phyloP scores from a whole-genome alignment of 1,140 invertebrate genomes.

The Drosophila micromelanica region DNA sequence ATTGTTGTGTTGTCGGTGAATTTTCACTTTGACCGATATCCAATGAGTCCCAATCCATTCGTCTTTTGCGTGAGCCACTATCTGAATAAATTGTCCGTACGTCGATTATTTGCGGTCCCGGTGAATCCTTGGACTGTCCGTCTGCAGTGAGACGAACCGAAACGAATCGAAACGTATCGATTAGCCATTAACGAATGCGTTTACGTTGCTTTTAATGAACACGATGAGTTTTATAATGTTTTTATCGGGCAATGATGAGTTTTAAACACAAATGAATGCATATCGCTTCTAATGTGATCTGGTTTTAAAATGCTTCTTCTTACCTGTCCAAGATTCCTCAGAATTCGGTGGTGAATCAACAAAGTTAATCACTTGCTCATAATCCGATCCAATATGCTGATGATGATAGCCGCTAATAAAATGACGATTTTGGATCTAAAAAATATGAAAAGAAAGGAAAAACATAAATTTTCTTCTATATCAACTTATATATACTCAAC shows the following conservation, averaged over 20 bases:
- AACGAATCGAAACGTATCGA: constrained; percentile 47
- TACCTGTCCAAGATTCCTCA: constrained; percentile 84
- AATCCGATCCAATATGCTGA: constrained; percentile 81
- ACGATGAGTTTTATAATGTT: constrained; percentile 11
- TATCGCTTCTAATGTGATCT: not conserved
- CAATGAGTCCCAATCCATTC: constrained; percentile 84
- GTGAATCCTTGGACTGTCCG: constrained; percentile 78
- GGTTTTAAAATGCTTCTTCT: constrained; percentile 10
- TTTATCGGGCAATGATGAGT: not conserved
- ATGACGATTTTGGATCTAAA: constrained; percentile 75
- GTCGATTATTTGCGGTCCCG: constrained; percentile 83
- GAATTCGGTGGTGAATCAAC: constrained; percentile 83
- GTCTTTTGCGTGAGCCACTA: constrained; percentile 83
- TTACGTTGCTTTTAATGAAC: constrained; percentile 27
- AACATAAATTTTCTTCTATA: not conserved
- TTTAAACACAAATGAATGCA: not conserved
- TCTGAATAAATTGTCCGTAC: constrained; percentile 82
- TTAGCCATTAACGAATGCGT: constrained; percentile 37
- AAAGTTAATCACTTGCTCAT: constrained; percentile 84
- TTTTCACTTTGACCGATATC: constrained; percentile 83
- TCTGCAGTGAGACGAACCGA: constrained; percentile 50
- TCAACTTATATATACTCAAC: too few species aligned
- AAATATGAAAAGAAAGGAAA: constrained; percentile 3
- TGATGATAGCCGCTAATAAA: constrained; percentile 82
- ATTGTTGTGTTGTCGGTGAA: constrained; percentile 70